Conservation (phyloP, 2,888 invertebrate species). For the Drosophila kambysellisi region DNA sequence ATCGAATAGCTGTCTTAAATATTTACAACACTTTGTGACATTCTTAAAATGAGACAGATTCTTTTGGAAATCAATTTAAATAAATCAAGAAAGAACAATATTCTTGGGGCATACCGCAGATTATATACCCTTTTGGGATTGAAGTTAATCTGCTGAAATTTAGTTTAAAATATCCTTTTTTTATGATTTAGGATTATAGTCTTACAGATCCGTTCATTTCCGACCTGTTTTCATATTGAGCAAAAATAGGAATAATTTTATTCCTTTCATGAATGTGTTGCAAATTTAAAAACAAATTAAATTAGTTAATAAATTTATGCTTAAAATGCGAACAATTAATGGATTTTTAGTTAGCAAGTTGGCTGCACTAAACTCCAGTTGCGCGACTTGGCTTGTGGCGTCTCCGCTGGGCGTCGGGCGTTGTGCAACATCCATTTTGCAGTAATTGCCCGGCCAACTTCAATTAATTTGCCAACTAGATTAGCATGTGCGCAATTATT, state of each 20-base stretch:
- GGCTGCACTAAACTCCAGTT: neutral
- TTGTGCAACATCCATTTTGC: neutral
- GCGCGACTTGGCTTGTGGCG: neutral
- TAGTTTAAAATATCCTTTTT: no score
- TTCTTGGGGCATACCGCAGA: neutral
- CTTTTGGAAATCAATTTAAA: neutral
- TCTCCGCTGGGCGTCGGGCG: neutral
- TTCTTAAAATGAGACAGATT: neutral
- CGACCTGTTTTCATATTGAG: no score
- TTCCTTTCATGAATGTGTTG: neutral
- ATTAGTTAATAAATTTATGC: neutral
- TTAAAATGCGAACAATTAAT: neutral
- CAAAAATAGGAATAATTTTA: no score
- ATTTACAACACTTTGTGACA: constrained; percentile 9
- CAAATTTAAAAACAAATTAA: neutral
- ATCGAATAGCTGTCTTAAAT: constrained; percentile 12
- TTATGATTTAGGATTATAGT: no score
- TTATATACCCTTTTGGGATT: neutral
- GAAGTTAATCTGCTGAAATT: neutral
- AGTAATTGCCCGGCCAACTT: constrained; percentile 2
- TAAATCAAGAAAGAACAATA: neutral
- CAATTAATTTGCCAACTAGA: constrained; percentile 4
- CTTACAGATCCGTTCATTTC: no score
- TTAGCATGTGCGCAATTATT: constrained; percentile 29
- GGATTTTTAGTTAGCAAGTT: neutral